Percentiles rank a stretch among this genome's conserved stretches.
These are phyloP conservation scores for Rhadina sibilatrix DNA, from an alignment of 2,113 vertebrate species.

Conservation along the genomic window DNA sequence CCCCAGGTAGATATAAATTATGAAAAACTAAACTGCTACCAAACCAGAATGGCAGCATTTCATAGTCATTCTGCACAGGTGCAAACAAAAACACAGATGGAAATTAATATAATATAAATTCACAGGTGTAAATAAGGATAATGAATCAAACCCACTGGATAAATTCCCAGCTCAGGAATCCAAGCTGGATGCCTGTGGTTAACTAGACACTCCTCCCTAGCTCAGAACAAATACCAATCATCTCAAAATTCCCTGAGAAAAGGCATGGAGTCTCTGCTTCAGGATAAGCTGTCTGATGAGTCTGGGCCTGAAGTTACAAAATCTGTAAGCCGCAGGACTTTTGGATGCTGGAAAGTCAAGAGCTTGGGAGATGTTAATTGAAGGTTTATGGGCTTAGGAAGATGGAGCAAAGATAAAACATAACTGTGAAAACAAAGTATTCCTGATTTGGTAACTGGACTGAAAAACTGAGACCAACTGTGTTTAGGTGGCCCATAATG, in stretches of 20 bases:
- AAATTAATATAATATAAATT: conserved; percentile 36
- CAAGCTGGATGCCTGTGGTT: conserved; percentile 37
- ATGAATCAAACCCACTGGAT: conserved; percentile 1
- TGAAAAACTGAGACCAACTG: not conserved
- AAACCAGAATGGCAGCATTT: conserved; percentile 49
- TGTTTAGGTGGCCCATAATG: not conserved
- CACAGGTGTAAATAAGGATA: conserved; percentile 17
- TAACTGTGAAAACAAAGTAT: not conserved
- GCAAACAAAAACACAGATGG: conserved; percentile 32
- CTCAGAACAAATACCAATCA: not conserved
- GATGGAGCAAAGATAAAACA: not conserved
- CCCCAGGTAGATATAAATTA: not conserved
- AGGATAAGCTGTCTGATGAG: not conserved
- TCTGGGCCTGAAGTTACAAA: not conserved
- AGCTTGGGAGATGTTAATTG: not conserved
- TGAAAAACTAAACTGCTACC: conserved; percentile 13
- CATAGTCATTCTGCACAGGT: not conserved
- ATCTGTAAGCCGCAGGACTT: not conserved
- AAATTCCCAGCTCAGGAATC: conserved; percentile 12
- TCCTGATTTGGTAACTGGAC: not conserved
- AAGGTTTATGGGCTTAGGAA: not conserved
- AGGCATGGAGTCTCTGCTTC: not conserved
- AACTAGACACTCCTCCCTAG: not conserved
- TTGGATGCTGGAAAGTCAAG: not conserved
- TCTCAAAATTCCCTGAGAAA: conserved; percentile 29